Base-by-base conservation (phyloP, 2,113 vertebrate species). In the Numida meleagris region DNA sequence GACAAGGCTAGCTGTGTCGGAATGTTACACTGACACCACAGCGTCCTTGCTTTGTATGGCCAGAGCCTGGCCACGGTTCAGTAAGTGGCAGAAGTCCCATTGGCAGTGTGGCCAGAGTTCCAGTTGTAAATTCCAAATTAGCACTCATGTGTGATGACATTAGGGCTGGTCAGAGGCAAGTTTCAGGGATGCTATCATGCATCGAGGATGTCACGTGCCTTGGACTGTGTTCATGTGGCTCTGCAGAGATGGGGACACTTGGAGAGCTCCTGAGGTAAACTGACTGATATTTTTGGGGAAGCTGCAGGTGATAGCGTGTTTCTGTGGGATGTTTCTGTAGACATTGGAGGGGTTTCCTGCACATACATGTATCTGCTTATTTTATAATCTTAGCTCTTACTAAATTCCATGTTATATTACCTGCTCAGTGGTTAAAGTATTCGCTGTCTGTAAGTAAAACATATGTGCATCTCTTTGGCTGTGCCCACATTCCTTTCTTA, bases 41-140 rank as follows among this genome's bases (percentile, higher is more conserved):
- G 68, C 0, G 0, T 34, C 45, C 1, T 5, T 53, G n/a, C 58
- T 85, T 67, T 43, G 71, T 82, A 27, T 2, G 8, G 65, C 42
- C 86, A 61, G 82, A 50, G 80, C 65, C 73, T 94, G 94, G 75
- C 76, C 4, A 1, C 2, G 0, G 81, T 75, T 83, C 88, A 82
- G 66, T 36, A 43, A 90, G 45, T 86, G 73, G 70, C 83, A 78
- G 5, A 90, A 65, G 38, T 78, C 46, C 80, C 4, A 0, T 8
- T 82, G 92, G 78, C 72, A 91, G 50, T 11, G 15, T 40, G 72
- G 50, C 42, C 38, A 23, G 50, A 50, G 48, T 67, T 90, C 46
- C 88, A 77, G 46, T 55, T 70, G 77, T 20, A 89, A 78, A 83
- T 88, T 68, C 51, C 57, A 51, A 90, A 84, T 84, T 72, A 88